Conservation (phyloP, 2,113 vertebrate genomes). For the Hippocampus barbouri region DNA sequence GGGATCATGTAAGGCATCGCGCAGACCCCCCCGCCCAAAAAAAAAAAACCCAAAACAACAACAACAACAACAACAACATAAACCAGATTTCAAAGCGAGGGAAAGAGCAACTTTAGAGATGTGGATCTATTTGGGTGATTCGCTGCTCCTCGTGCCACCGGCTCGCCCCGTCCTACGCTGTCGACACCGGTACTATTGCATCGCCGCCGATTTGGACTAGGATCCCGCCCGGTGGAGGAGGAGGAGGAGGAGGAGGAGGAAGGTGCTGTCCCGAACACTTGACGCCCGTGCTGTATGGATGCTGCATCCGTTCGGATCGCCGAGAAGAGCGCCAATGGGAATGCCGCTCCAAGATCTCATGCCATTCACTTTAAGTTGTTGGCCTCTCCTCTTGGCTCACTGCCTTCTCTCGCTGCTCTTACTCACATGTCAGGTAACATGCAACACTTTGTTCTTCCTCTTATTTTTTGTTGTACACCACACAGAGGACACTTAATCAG, state of each 20-base stretch:
- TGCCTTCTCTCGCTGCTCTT: conserved; percentile 71
- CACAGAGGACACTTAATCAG: not conserved
- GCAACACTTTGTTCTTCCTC: conserved; percentile 4
- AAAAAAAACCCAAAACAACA: not conserved
- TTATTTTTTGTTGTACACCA: not conserved
- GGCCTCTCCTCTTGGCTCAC: conserved; percentile 73
- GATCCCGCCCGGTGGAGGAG: conserved; percentile 48
- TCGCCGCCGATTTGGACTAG: conserved; percentile 58
- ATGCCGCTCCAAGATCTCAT: conserved; percentile 72
- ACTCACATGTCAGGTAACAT: conserved; percentile 74
- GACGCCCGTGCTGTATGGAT: conserved; percentile 57
- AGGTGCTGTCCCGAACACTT: conserved; percentile 65
- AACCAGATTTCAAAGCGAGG: not conserved
- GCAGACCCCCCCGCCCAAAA: not conserved
- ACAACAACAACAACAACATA: not conserved
- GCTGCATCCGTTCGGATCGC: conserved; percentile 59
- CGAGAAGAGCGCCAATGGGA: conserved; percentile 69
- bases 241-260: conserved; percentile 59
- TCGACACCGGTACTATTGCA: conserved; percentile 49
- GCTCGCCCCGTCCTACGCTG: conserved; percentile 5
- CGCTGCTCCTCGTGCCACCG: conserved; percentile 2
- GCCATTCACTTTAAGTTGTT: conserved; percentile 72
- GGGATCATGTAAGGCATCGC: conserved; percentile 28
- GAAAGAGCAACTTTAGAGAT: conserved; percentile 9
- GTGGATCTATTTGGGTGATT: conserved; percentile 8